Conservation (phyloP, 1,140 invertebrate genomes). For the Drosophila baimaii region DNA sequence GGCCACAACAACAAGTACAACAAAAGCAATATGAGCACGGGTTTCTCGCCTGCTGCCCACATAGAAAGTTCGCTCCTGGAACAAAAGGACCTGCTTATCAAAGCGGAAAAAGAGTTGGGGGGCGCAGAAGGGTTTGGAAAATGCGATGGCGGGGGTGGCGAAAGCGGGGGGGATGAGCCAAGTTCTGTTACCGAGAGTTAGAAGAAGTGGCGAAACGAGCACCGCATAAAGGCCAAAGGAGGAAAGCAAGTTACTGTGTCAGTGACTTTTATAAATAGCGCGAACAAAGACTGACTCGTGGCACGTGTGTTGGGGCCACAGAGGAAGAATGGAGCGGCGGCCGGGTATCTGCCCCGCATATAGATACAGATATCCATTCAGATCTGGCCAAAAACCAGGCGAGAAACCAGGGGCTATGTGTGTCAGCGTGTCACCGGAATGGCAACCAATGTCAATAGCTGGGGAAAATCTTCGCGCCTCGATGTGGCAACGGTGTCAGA, state of each 20-base stretch:
- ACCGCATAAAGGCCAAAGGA: constrained; percentile 39
- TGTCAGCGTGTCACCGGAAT: constrained; percentile 31
- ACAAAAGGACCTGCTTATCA: constrained; percentile 80
- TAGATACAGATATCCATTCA: constrained; percentile 14
- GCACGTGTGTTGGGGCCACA: constrained; percentile 52
- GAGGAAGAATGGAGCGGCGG: constrained; percentile 39
- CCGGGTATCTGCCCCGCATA: not conserved
- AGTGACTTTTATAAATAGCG: constrained; percentile 82
- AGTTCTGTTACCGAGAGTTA: constrained; percentile 48
- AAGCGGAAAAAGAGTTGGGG: constrained; percentile 79
- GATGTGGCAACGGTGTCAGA: constrained; percentile 52
- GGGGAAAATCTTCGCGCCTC: constrained; percentile 51
- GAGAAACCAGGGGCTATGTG: constrained; percentile 4
- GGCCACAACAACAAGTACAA: constrained; percentile 65
- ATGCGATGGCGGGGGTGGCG: not conserved
- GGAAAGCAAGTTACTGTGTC: constrained; percentile 78
- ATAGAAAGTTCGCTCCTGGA: constrained; percentile 67
- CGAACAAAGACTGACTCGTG: constrained; percentile 73
- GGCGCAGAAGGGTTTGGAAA: constrained; percentile 1
- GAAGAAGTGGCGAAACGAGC: constrained; percentile 72
- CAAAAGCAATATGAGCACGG: constrained; percentile 69
- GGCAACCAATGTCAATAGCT: constrained; percentile 74
- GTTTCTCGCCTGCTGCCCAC: constrained; percentile 58
- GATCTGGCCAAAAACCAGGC: constrained; percentile 20
- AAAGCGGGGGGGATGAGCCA: not conserved